A percentile compares a stretch with the other conserved stretches of the same genome.
These are phyloP conservation scores for Montipora efflorescens DNA, from an alignment of 64 coral and sea anemone genomes.

Conservation along the genomic window DNA sequence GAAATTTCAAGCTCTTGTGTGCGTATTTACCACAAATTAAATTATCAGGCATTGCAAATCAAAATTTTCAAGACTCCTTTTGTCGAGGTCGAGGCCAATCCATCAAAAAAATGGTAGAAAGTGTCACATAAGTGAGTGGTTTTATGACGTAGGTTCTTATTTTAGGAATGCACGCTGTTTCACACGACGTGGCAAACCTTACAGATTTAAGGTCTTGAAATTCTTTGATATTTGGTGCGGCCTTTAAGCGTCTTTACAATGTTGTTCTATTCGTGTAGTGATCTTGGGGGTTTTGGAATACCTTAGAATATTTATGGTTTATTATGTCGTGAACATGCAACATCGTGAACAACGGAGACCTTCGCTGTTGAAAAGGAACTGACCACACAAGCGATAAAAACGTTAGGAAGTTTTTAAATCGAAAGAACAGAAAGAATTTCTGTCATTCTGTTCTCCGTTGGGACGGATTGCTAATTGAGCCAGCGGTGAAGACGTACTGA, in stretches of 20 bases:
- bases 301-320: neutral
- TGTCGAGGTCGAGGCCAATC: neutral
- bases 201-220: neutral
- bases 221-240: too few relatives aligned
- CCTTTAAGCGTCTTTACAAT: neutral
- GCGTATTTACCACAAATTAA: too few relatives aligned
- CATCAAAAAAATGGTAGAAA: neutral
- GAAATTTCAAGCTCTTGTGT: too few relatives aligned
- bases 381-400: too few relatives aligned
- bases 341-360: neutral
- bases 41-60: too few relatives aligned
- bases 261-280: neutral
- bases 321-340: neutral
- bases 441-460: neutral
- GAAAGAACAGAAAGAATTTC: neutral
- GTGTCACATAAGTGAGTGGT: neutral
- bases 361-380: too few relatives aligned
- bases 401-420: too few relatives aligned
- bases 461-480: neutral
- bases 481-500: neutral
- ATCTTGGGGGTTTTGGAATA: too few relatives aligned
- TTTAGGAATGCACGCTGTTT: neutral
- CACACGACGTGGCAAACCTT: neutral
- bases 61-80: too few relatives aligned
- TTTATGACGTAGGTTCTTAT: slow-evolving; percentile 8